Evolutionary conservation across 2,888 invertebrate genomes (phyloP).

Genomic region (Tetragonula carbonaria): DNA sequence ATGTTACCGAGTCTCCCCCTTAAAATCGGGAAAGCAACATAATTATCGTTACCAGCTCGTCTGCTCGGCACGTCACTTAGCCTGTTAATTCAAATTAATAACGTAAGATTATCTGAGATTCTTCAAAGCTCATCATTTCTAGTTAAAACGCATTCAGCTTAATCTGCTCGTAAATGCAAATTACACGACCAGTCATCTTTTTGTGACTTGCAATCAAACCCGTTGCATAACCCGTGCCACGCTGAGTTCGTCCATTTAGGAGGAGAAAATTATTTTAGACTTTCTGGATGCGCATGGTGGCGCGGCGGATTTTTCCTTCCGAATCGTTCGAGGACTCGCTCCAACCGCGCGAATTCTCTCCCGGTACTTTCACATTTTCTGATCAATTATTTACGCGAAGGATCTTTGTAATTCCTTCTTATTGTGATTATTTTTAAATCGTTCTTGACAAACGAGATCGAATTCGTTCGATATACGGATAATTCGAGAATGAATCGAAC

Average conservation of each 20-base stretch:
- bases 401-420: not conserved
- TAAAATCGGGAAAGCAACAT: constrained; percentile 64
- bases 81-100: constrained; percentile 75
- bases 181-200: constrained; percentile 62
- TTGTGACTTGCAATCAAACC: constrained; percentile 63
- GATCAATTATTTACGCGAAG: not conserved
- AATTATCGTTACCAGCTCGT: constrained; percentile 70
- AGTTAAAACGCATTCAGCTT: constrained; percentile 70
- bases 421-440: not conserved
- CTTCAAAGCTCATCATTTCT: constrained; percentile 69
- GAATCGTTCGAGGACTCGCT: not conserved
- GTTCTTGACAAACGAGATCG: not conserved
- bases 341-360: not conserved
- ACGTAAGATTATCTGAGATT: constrained; percentile 69
- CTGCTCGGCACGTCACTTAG: constrained; percentile 68
- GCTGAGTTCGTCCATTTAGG: constrained; percentile 55
- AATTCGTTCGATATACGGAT: not conserved
- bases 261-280: constrained; percentile 50
- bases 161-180: constrained; percentile 69
- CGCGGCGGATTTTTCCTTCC: not conserved
- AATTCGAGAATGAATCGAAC: not conserved
- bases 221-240: constrained; percentile 61
- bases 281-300: constrained; percentile 25
- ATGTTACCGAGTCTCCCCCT: constrained; percentile 59
- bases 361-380: not conserved